phyloP scores from a whole-genome alignment of 2,797 vertebrate species.

The Acropternis orthonyx region DNA sequence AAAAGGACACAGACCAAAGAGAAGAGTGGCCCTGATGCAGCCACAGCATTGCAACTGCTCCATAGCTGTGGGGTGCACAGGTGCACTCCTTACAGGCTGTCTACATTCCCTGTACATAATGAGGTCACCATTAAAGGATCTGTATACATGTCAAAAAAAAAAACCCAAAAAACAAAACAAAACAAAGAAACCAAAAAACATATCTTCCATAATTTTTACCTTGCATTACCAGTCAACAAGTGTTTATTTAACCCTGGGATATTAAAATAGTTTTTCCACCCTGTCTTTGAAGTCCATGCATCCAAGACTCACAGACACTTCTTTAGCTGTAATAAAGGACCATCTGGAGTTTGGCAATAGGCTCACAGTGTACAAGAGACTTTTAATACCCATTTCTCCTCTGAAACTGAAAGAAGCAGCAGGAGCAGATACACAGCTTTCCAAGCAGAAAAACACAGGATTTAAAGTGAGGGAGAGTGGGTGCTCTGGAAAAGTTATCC shows the following conservation, averaged over 20 bases:
- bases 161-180: no score
- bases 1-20: neutral
- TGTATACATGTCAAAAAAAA: neutral
- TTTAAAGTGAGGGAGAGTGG: neutral
- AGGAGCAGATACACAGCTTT: neutral
- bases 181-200: no score
- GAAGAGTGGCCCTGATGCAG: neutral
- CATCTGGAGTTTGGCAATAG: neutral
- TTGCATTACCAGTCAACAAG: neutral
- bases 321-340: neutral
- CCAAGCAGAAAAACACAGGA: neutral
- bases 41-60: neutral
- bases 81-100: neutral
- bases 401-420: neutral
- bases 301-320: neutral
- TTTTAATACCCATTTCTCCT: neutral
- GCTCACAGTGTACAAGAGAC: neutral
- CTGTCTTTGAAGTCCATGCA: neutral
- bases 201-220: neutral
- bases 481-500: neutral
- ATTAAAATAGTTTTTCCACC: neutral
- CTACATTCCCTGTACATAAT: accelerated
- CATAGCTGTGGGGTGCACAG: accelerated
- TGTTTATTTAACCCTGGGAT: neutral
- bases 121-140: neutral